Evolutionary conservation across 2,113 vertebrate species (phyloP).

Genomic region (Ictalurus punctatus): DNA sequence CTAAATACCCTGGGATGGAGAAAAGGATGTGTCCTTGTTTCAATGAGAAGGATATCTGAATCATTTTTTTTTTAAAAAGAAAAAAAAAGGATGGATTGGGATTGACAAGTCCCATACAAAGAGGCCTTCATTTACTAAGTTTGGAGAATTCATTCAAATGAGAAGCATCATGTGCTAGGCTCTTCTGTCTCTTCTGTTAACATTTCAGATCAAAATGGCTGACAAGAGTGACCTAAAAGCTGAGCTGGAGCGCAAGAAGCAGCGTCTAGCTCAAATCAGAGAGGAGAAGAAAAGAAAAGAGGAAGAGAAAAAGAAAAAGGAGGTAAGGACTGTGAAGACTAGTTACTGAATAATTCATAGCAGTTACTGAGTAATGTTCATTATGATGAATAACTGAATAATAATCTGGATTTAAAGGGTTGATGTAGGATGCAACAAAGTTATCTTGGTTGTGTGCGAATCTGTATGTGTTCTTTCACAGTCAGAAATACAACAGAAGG

Average conservation of each 20-base stretch:
- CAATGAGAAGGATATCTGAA: background rate
- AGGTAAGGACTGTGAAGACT: constrained; percentile 74
- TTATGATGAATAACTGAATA: background rate
- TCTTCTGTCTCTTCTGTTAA: constrained; percentile 11
- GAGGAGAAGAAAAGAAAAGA: constrained; percentile 99
- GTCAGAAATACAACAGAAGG: constrained; percentile 90
- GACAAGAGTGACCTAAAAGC: constrained; percentile 99
- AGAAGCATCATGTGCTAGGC: background rate
- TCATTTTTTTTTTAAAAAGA: background rate
- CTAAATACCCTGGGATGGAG: background rate
- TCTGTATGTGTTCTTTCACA: constrained; percentile 56
- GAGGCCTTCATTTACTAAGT: background rate
- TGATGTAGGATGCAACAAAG: background rate
- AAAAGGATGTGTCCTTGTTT: background rate
- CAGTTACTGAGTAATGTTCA: background rate
- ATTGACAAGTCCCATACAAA: background rate
- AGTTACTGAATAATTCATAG: background rate
- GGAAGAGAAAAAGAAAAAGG: constrained; percentile 97
- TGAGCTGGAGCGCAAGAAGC: constrained; percentile 97
- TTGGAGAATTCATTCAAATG: background rate
- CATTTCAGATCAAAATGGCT: constrained; percentile 79
- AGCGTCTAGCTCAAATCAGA: constrained; percentile 95
- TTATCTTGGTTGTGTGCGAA: background rate
- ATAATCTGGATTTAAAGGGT: background rate
- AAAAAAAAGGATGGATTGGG: background rate